Evolutionary conservation across 2,888 invertebrate species (phyloP).

Genomic region (Eupithecia inturbata): DNA sequence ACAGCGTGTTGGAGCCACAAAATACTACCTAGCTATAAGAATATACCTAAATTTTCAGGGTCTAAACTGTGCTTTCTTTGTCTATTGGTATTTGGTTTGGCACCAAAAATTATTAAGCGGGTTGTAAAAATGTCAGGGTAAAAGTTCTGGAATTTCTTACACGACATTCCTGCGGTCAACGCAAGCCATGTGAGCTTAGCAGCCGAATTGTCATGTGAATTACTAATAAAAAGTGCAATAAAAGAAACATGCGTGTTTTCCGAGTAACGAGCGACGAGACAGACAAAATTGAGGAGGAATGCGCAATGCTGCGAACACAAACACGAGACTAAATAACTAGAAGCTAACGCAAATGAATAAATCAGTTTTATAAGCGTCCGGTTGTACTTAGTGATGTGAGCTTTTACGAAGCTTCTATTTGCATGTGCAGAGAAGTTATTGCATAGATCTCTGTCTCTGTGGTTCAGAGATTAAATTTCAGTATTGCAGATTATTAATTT

Average conservation of each 20-base stretch:
- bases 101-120: constrained; percentile 4
- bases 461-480: background rate
- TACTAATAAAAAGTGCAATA: constrained; percentile 43
- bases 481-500: background rate
- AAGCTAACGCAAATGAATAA: constrained; percentile 23
- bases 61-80: background rate
- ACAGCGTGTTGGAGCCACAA: background rate
- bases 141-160: constrained; percentile 13
- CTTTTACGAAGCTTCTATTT: constrained; percentile 9
- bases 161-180: constrained; percentile 18
- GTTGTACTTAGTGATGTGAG: constrained; percentile 8
- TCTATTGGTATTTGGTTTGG: background rate
- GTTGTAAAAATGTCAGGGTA: constrained; percentile 23
- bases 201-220: constrained; percentile 29
- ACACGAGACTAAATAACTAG: constrained; percentile 24
- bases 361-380: constrained; percentile 28
- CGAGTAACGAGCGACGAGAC: constrained; percentile 48
- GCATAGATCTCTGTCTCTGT: background rate
- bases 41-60: background rate
- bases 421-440: background rate
- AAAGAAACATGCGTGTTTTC: constrained; percentile 42
- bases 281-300: constrained; percentile 57
- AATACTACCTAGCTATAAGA: background rate
- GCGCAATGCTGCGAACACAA: constrained; percentile 46
- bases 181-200: constrained; percentile 22